Conservation (phyloP, 2,888 invertebrate genomes). For the Geotrupes spiniger region DNA sequence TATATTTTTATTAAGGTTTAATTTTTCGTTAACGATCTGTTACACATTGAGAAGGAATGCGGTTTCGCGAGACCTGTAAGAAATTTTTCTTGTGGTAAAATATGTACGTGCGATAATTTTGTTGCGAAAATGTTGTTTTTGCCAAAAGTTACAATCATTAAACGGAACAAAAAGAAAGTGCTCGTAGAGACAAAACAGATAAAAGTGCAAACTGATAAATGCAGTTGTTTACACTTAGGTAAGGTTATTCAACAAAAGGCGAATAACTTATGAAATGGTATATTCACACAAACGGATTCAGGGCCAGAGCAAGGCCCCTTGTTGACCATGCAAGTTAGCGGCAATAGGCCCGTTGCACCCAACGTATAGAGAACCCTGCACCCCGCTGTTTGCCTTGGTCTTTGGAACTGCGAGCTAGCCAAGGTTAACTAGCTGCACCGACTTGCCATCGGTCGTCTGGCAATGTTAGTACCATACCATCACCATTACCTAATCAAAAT, state of each 20-base stretch:
- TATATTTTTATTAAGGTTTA: too few relatives aligned
- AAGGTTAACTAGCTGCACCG: slow-evolving; percentile 35
- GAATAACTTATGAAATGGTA: slow-evolving; percentile 28
- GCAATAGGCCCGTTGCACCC: slow-evolving; percentile 30
- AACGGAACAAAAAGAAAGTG: too few relatives aligned
- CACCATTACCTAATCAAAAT: slow-evolving; percentile 26
- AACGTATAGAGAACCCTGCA: slow-evolving; percentile 22
- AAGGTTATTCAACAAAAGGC: slow-evolving; percentile 28
- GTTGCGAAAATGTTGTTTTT: too few relatives aligned
- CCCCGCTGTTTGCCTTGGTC: slow-evolving; percentile 25
- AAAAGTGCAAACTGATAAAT: slow-evolving; percentile 12
- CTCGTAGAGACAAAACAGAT: slow-evolving; percentile 7
- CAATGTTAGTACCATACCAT: slow-evolving; percentile 27
- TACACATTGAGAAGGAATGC: too few relatives aligned
- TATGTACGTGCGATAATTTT: too few relatives aligned
- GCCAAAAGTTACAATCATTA: too few relatives aligned
- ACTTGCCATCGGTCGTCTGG: slow-evolving; percentile 31
- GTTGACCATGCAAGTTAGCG: slow-evolving; percentile 31
- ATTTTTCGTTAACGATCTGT: too few relatives aligned
- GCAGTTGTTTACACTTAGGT: slow-evolving; percentile 24
- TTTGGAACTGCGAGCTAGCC: slow-evolving; percentile 28
- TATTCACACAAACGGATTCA: slow-evolving; percentile 31
- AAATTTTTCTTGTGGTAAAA: too few relatives aligned
- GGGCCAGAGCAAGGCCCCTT: slow-evolving; percentile 33
- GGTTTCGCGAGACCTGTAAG: too few relatives aligned